Evolutionary conservation across 2,113 vertebrate genomes (phyloP).

Genomic region (Laticauda colubrina): DNA sequence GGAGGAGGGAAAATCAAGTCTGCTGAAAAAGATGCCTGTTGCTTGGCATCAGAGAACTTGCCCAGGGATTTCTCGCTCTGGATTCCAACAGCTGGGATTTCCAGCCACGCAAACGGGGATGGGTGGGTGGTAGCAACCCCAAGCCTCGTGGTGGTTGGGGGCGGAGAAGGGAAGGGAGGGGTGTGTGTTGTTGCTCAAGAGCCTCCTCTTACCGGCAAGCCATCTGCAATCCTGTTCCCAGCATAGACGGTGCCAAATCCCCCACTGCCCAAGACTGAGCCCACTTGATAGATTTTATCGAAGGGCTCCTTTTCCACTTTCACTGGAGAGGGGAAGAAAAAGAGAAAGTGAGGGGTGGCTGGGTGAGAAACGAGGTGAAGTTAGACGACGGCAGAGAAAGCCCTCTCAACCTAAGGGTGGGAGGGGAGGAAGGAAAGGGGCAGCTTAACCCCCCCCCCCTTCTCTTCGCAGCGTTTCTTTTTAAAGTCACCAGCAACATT

Average conservation of each 20-base stretch:
- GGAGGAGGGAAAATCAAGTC: not conserved
- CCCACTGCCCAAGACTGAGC: slow-evolving; percentile 90
- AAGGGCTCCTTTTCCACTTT: slow-evolving; percentile 90
- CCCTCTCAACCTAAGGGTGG: too few species aligned
- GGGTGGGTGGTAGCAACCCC: not conserved
- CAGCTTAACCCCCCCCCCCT: not conserved
- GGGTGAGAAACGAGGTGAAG: not conserved
- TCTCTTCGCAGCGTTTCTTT: not conserved
- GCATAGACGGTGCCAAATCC: slow-evolving; percentile 95
- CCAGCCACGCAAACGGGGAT: not conserved
- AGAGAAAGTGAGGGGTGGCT: too few species aligned
- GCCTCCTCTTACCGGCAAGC: slow-evolving; percentile 83
- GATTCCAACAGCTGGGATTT: not conserved
- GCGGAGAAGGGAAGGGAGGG: not conserved
- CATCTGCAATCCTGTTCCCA: slow-evolving; percentile 85
- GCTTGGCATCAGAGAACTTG: not conserved
- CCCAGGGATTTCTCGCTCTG: not conserved
- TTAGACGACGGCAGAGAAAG: not conserved
- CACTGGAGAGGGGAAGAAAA: slow-evolving; percentile 65
- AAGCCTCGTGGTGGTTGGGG: slow-evolving; percentile 11
- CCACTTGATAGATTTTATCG: slow-evolving; percentile 94
- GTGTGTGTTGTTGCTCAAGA: not conserved
- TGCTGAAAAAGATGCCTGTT: not conserved
- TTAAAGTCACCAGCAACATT: not conserved
- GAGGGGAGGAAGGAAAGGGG: not conserved